A percentile compares a stretch with the other conserved stretches of the same genome.
phyloP scores from a whole-genome alignment of 1,140 invertebrate genomes.

The Drosophila leontia region DNA sequence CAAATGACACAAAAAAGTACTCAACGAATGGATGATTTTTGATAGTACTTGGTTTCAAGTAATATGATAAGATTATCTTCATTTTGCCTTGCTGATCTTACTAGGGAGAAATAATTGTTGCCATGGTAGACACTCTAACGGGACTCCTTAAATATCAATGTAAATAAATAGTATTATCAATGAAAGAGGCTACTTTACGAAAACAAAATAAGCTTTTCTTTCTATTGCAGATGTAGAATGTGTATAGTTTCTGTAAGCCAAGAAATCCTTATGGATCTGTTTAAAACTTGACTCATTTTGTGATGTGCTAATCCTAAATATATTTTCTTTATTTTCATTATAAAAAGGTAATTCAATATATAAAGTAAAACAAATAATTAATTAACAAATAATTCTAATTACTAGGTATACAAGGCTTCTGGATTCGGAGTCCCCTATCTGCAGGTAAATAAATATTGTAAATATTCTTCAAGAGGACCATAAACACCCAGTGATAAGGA shows the following conservation, averaged over 20 bases:
- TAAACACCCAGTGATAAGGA: slow-evolving; percentile 6
- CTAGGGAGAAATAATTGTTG: background rate
- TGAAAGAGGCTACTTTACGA: background rate
- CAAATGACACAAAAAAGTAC: background rate
- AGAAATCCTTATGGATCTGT: background rate
- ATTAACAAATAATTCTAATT: background rate
- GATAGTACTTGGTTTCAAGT: background rate
- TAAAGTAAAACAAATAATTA: background rate
- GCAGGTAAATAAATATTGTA: background rate
- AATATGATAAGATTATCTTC: background rate
- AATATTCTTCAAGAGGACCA: slow-evolving; percentile 3
- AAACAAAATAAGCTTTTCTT: background rate
- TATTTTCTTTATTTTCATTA: background rate
- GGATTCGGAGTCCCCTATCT: background rate
- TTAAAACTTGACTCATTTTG: background rate
- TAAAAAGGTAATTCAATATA: background rate
- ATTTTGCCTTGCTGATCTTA: background rate
- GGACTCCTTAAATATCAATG: background rate
- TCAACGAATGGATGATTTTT: background rate
- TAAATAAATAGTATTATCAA: background rate
- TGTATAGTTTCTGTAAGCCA: background rate
- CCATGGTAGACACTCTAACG: background rate
- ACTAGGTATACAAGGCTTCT: background rate
- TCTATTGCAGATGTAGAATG: background rate
- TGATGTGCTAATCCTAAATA: background rate